A percentile compares a stretch with the other conserved stretches of the same genome.
Conservation (phyloP, 2,113 vertebrate species). For the Conger conger region DNA sequence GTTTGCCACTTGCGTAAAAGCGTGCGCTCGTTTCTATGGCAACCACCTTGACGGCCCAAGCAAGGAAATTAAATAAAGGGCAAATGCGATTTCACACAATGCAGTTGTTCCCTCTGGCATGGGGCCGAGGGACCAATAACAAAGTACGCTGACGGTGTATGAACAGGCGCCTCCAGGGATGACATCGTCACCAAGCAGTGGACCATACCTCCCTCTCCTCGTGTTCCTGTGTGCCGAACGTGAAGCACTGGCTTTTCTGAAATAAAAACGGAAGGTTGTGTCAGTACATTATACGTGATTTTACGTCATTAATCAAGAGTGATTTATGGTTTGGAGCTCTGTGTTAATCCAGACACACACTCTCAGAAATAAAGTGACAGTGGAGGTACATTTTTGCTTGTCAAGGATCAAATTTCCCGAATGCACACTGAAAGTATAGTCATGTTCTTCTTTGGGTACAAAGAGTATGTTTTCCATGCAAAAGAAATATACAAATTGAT, state of each 20-base stretch:
- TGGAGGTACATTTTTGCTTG: too few relatives aligned
- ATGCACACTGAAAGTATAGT: too few relatives aligned
- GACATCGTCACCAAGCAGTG: background rate
- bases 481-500: too few relatives aligned
- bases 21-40: conserved; percentile 14
- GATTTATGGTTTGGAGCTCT: background rate
- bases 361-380: too few relatives aligned
- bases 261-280: conserved; percentile 27
- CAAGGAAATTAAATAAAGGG: conserved; percentile 7
- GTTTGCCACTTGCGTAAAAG: conserved; percentile 13
- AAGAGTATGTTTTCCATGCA: too few relatives aligned
- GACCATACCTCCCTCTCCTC: conserved; percentile 76
- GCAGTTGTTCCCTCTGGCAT: background rate
- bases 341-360: background rate
- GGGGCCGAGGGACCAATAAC: background rate
- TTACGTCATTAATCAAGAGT: conserved; percentile 1
- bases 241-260: conserved; percentile 86
- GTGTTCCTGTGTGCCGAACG: conserved; percentile 74
- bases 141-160: background rate
- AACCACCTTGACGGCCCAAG: background rate
- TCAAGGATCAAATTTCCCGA: too few relatives aligned
- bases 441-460: too few relatives aligned
- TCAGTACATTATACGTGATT: conserved; percentile 3
- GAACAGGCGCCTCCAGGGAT: background rate
- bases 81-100: background rate